Evolutionary conservation across 2,797 vertebrate genomes (phyloP), one percentile per base, ranked within the genome.

Genomic region (Tapirus indicus): DNA sequence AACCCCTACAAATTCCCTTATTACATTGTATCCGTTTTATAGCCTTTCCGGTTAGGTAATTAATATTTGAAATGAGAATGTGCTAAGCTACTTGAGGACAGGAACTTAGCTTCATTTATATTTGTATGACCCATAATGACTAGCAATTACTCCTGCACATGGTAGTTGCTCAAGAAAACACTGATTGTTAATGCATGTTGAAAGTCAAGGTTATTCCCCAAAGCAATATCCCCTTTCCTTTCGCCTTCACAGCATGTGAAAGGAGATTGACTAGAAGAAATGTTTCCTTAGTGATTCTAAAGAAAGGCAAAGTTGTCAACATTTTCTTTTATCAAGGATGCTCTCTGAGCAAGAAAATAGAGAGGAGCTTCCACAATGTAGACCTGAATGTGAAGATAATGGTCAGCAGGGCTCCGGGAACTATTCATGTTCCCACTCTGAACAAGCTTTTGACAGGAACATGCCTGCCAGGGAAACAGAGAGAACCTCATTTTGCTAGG

Each of bases 241-340:
- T 95, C 66, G 49, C 84, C 7, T 44, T 20, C 23, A 49, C 5
- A 64, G 5, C 71, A 72, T n/a, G 29, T 1, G 56, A 54, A 27
- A 75, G 56, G 32, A 96, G 9, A 94, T 5, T 94, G 95, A 79
- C 47, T 97, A 60, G 68, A 69, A 23, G 74, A 94, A 88, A 95
- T 11, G 72, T 88, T 95, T 66, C 72, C 86, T 97, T 84, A 79
- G 68, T 69, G 3, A 88, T 10, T 90, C 66, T 86, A 54, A 91
- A 78, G 52, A 69, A 98, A 97, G 38, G 35, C 13, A 88, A 92
- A 83, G 52, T 14, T 62, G 75, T 69, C 35, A 90, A 90, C 95
- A 68, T 88, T 85, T 95, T 92, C 92, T 92, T 56, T 97, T 93
- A 88, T 86, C 77, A 77, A 71, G 69, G 71, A 79, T 80, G 25